Evolutionary conservation across 2,797 vertebrate genomes (phyloP), one percentile per base, ranked within the genome.

Genomic region (Botia kubotai): DNA sequence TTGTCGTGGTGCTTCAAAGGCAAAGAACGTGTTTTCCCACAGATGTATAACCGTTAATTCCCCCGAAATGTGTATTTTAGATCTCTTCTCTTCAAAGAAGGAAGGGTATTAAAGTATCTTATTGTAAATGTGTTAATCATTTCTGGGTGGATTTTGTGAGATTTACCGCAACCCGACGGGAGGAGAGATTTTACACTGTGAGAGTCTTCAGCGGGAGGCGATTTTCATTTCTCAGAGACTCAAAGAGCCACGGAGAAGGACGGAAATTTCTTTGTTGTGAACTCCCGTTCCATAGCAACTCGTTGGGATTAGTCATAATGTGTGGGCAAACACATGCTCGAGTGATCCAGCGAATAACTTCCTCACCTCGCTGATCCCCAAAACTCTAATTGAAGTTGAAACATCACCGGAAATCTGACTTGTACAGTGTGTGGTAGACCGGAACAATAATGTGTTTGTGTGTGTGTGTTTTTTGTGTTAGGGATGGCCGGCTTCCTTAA

Each of bases 381-480:
- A 53, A 72, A 72, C 43, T 79, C 43, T 1, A 70, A 58, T 26
- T 21, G 53, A 78, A 78, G 76, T 60, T 72, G 67, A 78, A 78
- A 71, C 39, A 36, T 62, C 57, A 52, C 26, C 13, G n/a, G n/a
- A 79, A 79, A 66, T 43, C 33, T 39, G 63, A 72, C 29, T 39
- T 79, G 77, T 79, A 79, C 77, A 79, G 46, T 62, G 77, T 63
- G 77, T 72, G 46, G 55, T 63, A 63, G 77, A 79, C 57, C 65
- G 67, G 43, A 80, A 52, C 58, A 43, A 72, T 39, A 58, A 50
- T n/a, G 71, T 80, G 70, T 72, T 48, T 74, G 60, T 63, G 26
- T 80, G 10, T 46, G 60, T 73, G 53, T 69, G 75, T 36, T 69
- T 46, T 73, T 29, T 73, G 23, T 46, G 52, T 67, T 10, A 7